Base-by-base conservation (phyloP, 2,113 vertebrate species). In the Phrynosoma platyrhinos region DNA sequence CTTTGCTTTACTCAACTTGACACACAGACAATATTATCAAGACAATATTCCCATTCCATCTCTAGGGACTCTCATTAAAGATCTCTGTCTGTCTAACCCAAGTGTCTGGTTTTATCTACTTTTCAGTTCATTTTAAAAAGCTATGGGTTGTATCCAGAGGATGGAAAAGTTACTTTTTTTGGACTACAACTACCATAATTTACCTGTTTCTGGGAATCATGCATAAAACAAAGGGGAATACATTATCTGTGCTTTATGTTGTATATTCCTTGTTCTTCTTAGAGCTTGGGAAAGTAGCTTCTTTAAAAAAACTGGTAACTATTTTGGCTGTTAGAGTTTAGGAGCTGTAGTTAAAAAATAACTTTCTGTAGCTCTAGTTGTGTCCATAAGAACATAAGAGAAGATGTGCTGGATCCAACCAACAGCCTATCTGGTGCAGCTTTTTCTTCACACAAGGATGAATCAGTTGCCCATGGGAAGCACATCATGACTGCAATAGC, bases 1-100 rank as follows among this genome's bases (percentile, higher is more conserved):
- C 74, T 86, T 88, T 69, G 42, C 52, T 76, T 69, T 79, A 53
- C 47, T 86, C 71, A 79, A 58, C 78, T 79, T 79, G 42, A 25
- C 76, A 78, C 25, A 27, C 21, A 52, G 42, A 78, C 18, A 79
- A 79, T n/a, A 79, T 42, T 42, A 36, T 75, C 71, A 53, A 25
- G 68, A 21, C 6, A 9, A 84, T 32, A 32, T 9, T n/a, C 36
- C 68, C 82, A 21, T 21, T 32, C 20, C 9, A 32, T 30, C 42
- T 32, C 23, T 6, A n/a, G 32, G 72, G 36, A 18, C 58, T 62
- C 14, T 20, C 83, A 23, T 40, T 18, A 8, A 80, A 18, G 6
- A 9, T 58, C 16, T 32, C 6, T 62, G 78, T 13, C 52, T 80
- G 78, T 58, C 30, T 58, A 58, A 80, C 53, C 30, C 27, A 80